Evolutionary conservation across 1,140 invertebrate species (phyloP).

Genomic region (Bombus sylvicola): DNA sequence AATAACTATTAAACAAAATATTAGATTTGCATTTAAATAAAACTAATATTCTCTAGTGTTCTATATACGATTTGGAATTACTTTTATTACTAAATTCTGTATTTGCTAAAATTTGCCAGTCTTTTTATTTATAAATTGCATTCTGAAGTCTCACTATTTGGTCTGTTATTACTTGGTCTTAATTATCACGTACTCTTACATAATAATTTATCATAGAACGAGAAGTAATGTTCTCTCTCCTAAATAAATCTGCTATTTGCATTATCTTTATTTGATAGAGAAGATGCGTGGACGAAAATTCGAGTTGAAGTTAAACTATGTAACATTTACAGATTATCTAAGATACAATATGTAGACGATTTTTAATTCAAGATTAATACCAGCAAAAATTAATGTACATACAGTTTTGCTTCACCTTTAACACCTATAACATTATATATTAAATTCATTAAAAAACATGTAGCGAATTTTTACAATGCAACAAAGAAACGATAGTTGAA

Average conservation of each 20-base stretch:
- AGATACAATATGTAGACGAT: constrained; percentile 29
- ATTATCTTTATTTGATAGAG: constrained; percentile 21
- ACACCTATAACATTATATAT: constrained; percentile 25
- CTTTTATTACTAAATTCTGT: constrained; percentile 45
- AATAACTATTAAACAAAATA: constrained; percentile 4
- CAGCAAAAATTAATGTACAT: constrained; percentile 29
- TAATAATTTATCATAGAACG: constrained; percentile 18
- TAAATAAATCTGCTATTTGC: neutral
- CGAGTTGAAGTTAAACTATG: constrained; percentile 15
- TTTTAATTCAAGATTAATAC: constrained; percentile 30
- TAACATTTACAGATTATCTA: constrained; percentile 28
- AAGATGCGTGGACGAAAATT: constrained; percentile 15
- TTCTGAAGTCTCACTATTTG: constrained; percentile 59
- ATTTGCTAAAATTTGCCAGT: constrained; percentile 50
- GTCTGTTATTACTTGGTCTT: constrained; percentile 58
- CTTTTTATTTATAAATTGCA: constrained; percentile 49
- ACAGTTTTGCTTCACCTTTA: constrained; percentile 1
- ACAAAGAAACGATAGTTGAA: neutral
- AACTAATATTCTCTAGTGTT: constrained; percentile 28
- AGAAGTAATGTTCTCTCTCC: neutral
- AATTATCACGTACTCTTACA: constrained; percentile 46
- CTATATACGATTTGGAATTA: constrained; percentile 28
- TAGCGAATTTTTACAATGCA: constrained; percentile 38
- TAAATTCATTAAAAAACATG: constrained; percentile 16
- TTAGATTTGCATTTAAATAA: neutral